A percentile compares a stretch with the other conserved stretches of the same genome.
These are phyloP conservation scores for Archivesica marissinica DNA, from an alignment of 1,140 invertebrate species.

Conservation along the genomic window DNA sequence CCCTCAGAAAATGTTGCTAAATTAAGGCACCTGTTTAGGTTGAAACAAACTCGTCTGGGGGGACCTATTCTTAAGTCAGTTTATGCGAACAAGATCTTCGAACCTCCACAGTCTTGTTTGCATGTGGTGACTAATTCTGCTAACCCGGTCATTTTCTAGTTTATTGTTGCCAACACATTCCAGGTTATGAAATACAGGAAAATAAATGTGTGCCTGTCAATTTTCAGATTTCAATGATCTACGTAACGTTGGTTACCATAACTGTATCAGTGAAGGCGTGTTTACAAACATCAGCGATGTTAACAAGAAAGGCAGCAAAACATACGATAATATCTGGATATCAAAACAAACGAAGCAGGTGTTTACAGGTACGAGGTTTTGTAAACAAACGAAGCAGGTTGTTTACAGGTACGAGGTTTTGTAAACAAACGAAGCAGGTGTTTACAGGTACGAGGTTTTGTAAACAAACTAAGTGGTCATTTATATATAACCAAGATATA, in stretches of 20 bases:
- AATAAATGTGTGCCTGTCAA: not conserved
- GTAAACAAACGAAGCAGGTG: constrained; percentile 75
- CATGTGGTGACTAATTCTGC: too few relatives aligned
- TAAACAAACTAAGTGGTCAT: constrained; percentile 70
- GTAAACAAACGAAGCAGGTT: constrained; percentile 69
- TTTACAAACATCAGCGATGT: constrained; percentile 77
- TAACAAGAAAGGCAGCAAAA: constrained; percentile 73
- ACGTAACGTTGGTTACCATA: constrained; percentile 73
- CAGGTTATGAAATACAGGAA: too few relatives aligned
- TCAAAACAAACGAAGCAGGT: constrained; percentile 77
- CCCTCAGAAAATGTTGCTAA: too few relatives aligned
- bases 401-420: constrained; percentile 84
- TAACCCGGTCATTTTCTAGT: too few relatives aligned
- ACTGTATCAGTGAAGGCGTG: constrained; percentile 76
- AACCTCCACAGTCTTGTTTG: too few relatives aligned
- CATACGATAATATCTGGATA: constrained; percentile 84
- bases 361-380: constrained; percentile 81
- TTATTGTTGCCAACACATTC: too few relatives aligned
- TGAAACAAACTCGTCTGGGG: too few relatives aligned
- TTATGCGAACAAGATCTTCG: too few relatives aligned
- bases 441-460: constrained; percentile 81
- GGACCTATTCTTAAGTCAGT: too few relatives aligned
- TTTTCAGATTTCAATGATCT: constrained; percentile 81
- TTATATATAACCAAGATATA: too few relatives aligned
- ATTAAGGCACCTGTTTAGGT: too few relatives aligned